Evolutionary conservation across 2,113 vertebrate species (phyloP), one percentile per base, ranked within the genome.

Genomic region (Apodemus speciosus): DNA sequence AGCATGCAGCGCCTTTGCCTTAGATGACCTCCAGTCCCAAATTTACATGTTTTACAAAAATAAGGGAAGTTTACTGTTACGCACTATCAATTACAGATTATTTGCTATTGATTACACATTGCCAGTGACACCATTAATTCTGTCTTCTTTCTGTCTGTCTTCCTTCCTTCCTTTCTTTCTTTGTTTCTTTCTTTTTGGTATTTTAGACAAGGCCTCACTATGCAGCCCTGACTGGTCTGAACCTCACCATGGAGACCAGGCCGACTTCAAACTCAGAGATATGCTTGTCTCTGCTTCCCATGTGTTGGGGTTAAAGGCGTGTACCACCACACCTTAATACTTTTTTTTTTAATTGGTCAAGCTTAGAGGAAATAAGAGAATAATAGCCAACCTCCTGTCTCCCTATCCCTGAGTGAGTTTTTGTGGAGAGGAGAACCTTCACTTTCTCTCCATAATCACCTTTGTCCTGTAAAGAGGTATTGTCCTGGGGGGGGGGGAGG

Each of bases 281-380:
- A 15, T 43, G 14, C 56, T 62, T 83, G 79, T 38, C 21, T 60
- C 79, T 18, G 38, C 56, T 62, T 83, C 79, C n/a, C 56, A 43
- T 2, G 14, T 62, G 14, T 38, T 43, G 79, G 14, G 14, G 43
- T 83, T 60, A 60, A 83, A 83, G 56, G 23, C 79, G 27, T 16
- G 11, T 2, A 2, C 71, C 53, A 38, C 21, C 38, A 60, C n/a
- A 83, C 38, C n/a, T 15, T 14, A 27, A 21, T 40, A 60, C 14
- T 8, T 14, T 58, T 56, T 56, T 35, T 35, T 58, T 56, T 56
- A 62, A 88, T 69, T 80, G 35, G 21, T 53, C 40, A 72, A 89
- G 46, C 51, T 87, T 84, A 83, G 75, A 95, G 91, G 43, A 97
- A 94, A 80, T 85, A 51, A 88, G 32, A 88, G 0, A 88, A 23